Conservation (phyloP, 2,113 vertebrate species). For the Microcebus griseorufus region DNA sequence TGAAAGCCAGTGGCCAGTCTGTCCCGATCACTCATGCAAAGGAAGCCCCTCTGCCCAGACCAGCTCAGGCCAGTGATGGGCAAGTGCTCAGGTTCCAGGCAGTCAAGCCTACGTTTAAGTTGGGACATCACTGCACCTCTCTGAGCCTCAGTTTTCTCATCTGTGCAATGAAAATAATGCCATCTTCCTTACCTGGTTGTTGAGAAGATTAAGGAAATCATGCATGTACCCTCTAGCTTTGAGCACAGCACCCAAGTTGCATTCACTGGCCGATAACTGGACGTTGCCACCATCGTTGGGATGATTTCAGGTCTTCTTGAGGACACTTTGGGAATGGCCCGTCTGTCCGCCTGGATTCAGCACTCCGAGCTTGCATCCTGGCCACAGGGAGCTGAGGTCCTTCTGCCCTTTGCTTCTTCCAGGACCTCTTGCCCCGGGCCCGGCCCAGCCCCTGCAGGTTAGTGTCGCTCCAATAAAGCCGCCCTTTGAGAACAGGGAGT, state of each 20-base stretch:
- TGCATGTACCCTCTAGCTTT: no score
- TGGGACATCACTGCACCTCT: no score
- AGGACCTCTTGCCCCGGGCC: not conserved
- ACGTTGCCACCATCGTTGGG: not conserved
- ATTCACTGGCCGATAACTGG: not conserved
- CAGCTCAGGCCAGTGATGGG: not conserved
- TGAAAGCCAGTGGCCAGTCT: rapidly evolving
- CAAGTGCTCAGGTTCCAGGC: not conserved
- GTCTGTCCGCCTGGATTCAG: not conserved
- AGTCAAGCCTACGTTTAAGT: not conserved
- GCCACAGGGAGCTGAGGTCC: no score
- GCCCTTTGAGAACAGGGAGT: no score
- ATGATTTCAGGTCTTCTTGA: not conserved
- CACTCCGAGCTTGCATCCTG: not conserved
- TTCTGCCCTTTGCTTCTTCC: not conserved
- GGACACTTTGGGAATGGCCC: not conserved
- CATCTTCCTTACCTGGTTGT: not conserved
- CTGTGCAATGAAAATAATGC: not conserved
- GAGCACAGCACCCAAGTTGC: no score
- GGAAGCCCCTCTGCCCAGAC: not conserved
- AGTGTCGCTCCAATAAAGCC: not conserved
- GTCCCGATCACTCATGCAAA: not conserved
- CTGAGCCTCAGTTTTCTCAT: not conserved
- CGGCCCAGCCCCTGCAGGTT: not conserved
- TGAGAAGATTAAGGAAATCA: not conserved